phyloP scores from a whole-genome alignment of 2,113 vertebrate species.

The Gadus chalcogrammus region DNA sequence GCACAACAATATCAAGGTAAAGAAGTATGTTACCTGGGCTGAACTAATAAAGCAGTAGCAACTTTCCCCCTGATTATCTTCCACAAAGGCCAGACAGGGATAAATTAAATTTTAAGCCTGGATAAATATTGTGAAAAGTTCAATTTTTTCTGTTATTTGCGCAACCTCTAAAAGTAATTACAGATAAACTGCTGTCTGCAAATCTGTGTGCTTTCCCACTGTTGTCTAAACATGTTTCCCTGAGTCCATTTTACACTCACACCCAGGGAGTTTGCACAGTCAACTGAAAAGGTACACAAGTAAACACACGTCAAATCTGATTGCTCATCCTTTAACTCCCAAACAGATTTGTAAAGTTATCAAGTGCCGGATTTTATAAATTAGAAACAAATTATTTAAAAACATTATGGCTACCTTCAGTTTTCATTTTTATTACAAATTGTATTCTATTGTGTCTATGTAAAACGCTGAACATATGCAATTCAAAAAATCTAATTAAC shows the following conservation, averaged over 20 bases:
- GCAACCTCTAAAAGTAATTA: conserved; percentile 73
- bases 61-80: conserved; percentile 41
- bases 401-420: too few species aligned
- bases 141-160: conserved; percentile 74
- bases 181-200: conserved; percentile 60
- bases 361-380: background rate
- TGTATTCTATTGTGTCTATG: background rate
- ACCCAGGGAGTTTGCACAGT: conserved; percentile 46
- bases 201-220: conserved; percentile 52
- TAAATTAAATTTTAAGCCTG: conserved; percentile 69
- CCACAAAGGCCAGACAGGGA: conserved; percentile 60
- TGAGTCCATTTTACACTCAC: conserved; percentile 52
- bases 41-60: too few species aligned
- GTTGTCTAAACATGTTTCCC: conserved; percentile 65
- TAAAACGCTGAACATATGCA: background rate
- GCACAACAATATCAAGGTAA: too few species aligned
- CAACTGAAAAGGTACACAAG: conserved; percentile 51
- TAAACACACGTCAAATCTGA: conserved; percentile 35
- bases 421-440: background rate
- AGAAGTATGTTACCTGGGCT: too few species aligned
- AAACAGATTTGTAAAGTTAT: conserved; percentile 25
- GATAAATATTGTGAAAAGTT: conserved; percentile 74
- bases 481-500: too few species aligned
- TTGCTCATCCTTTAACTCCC: conserved; percentile 9
- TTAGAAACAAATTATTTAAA: too few species aligned